Evolutionary conservation across 2,888 invertebrate genomes (phyloP).

Genomic region (Drosophila engyochracea): DNA sequence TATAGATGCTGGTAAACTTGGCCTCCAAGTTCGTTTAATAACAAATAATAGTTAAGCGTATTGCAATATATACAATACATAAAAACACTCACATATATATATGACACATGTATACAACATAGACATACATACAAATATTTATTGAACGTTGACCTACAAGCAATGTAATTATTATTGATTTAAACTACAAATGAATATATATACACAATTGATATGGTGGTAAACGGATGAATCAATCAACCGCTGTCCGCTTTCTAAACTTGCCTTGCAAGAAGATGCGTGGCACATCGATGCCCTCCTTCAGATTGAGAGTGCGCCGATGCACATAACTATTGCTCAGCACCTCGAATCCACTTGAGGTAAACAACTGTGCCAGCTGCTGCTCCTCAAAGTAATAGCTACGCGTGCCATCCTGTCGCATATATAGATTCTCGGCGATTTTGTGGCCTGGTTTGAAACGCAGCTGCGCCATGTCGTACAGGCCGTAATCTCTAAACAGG

Average conservation of each 20-base stretch:
- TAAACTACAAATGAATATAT: constrained; percentile 56
- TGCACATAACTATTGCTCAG: constrained; percentile 92
- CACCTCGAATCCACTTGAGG: constrained; percentile 89
- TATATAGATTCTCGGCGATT: constrained; percentile 96
- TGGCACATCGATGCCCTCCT: constrained; percentile 95
- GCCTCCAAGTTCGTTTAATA: constrained; percentile 18
- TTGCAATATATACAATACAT: constrained; percentile 27
- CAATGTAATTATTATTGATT: constrained; percentile 66
- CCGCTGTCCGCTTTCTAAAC: constrained; percentile 87
- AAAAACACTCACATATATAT: constrained; percentile 33
- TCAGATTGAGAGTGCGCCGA: constrained; percentile 95
- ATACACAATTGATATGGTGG: constrained; percentile 33
- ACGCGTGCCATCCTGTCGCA: constrained; percentile 98
- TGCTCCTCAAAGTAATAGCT: constrained; percentile 93
- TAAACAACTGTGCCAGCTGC: constrained; percentile 89
- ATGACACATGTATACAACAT: constrained; percentile 43
- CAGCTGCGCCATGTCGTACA: constrained; percentile 98
- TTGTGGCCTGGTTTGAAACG: constrained; percentile 97
- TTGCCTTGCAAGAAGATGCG: constrained; percentile 97
- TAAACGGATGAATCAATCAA: not conserved
- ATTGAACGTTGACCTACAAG: constrained; percentile 78
- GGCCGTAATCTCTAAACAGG: constrained; percentile 96
- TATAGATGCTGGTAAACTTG: constrained; percentile 13
- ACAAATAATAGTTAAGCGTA: constrained; percentile 12
- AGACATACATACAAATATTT: constrained; percentile 73